Evolutionary conservation across 2,888 invertebrate species (phyloP), one percentile per base, ranked within the genome.

Genomic region (Drosophila borealis): DNA sequence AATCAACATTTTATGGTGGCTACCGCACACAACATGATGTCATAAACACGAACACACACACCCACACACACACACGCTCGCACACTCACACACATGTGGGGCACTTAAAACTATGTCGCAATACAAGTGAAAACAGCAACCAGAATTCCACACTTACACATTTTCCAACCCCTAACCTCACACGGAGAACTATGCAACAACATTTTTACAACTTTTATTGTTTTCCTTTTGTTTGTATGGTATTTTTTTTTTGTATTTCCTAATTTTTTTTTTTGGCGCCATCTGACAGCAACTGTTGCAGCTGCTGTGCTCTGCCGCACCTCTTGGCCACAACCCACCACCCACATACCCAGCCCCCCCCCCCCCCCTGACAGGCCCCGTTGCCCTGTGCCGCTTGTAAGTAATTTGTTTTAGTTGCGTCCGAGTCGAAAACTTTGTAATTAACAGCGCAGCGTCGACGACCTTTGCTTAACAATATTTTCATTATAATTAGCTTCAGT

Each of bases 391-490:
- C 33, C 17, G 21, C 34, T 29, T 63, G 49, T 71, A 61, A 74
- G 74, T 70, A 81, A 81, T 82, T 82, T 80, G 74, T 70, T 84
- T 71, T 74, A 82, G 79, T 80, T 80, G 80, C 80, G 78, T 78
- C 74, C 83, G 67, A 81, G 78, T 75, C 69, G 39, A 84, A 78
- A 75, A 83, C 82, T 83, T 83, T 84, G 74, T 82, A 84, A 84
- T 84, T 80, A 83, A 84, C 80, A 84, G 71, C 71, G 60, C 66
- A 56, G 59, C 71, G 66, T 57, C 65, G 73, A 46, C 72, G 74
- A 77, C 77, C 77, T 77, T 76, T 70, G 62, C 49, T 49, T 42
- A 76, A 77, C 61, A 75, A 76, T 76, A 76, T 76, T 75, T 75
- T 64, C 64, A 74, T 74, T 64, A 70, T 73, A 74, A 74, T 76